Evolutionary conservation across 2,797 vertebrate species (phyloP).

Genomic region (Acropternis orthonyx): DNA sequence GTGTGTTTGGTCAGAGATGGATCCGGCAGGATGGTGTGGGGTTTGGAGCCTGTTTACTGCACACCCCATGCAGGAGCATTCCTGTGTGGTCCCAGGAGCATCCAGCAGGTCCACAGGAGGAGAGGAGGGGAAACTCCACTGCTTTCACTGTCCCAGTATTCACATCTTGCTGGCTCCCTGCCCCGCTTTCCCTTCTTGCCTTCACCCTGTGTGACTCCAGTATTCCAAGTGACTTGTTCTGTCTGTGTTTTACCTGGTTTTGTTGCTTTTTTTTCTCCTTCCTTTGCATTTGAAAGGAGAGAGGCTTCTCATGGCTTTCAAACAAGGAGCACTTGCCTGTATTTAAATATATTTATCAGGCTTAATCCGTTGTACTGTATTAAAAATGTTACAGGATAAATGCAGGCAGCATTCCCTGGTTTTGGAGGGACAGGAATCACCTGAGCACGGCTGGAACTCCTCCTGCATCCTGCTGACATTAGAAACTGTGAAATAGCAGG

Average conservation of each 20-base stretch:
- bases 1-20: accelerated
- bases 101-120: background rate
- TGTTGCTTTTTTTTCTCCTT: background rate
- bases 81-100: background rate
- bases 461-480: accelerated
- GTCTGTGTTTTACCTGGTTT: background rate
- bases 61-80: background rate
- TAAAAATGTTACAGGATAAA: background rate
- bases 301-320: background rate
- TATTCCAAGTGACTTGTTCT: background rate
- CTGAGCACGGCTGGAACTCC: background rate
- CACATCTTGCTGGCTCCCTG: background rate
- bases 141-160: background rate
- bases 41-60: background rate
- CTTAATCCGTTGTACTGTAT: background rate
- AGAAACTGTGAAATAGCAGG: background rate
- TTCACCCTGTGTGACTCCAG: background rate
- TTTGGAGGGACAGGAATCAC: background rate
- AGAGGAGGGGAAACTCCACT: background rate
- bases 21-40: background rate
- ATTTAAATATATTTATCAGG: background rate
- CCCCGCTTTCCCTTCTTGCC: background rate
- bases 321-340: background rate
- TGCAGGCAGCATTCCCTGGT: background rate
- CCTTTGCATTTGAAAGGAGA: background rate